Evolutionary conservation across 2,888 invertebrate genomes (phyloP), one percentile per base, ranked within the genome.

Genomic region (Drosophila mulleri): DNA sequence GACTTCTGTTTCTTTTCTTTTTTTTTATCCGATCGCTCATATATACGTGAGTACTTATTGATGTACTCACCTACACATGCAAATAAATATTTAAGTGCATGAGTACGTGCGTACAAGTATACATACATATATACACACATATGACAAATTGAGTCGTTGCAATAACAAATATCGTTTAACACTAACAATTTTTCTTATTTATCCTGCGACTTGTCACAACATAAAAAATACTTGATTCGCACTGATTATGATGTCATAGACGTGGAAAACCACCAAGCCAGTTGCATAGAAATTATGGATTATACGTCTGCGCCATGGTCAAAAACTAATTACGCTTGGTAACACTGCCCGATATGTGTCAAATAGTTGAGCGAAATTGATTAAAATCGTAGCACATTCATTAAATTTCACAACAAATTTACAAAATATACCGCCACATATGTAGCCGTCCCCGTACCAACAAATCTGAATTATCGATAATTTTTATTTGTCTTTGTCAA

Each of bases 241-340:
- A 80, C 63, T 68, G 79, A 57, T 82, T 83, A 87, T 83, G 83
- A 83, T 83, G 83, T 83, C 83, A 83, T 83, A 79, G 77, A 82
- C 74, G 74, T 76, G 80, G 80, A 77, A 70, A 79, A 70, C 66
- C 76, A 69, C 59, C 58, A 57, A 57, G 63, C 48, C 26, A 58
- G 39, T 63, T 61, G 59, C 63, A 78, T 47, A 54, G 44, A 78
- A 70, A 77, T 67, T 70, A 56, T 59, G 41, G 56, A 62, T 54
- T 41, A 52, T 29, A 63, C n/a, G 57, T 41, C 57, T 58, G 35
- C 45, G 41, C 41, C 29, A 52, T 50, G 59, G 32, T 41, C 62
- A 69, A 20, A 41, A 53, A 45, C 48, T 3, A 53, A 50, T 32
- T 45, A 29, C n/a, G 48, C 23, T 35, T 42, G 59, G 23, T 39